These are phyloP conservation scores for Parnassius orleans DNA, from an alignment of 2,888 invertebrate genomes.

Conservation along the genomic window DNA sequence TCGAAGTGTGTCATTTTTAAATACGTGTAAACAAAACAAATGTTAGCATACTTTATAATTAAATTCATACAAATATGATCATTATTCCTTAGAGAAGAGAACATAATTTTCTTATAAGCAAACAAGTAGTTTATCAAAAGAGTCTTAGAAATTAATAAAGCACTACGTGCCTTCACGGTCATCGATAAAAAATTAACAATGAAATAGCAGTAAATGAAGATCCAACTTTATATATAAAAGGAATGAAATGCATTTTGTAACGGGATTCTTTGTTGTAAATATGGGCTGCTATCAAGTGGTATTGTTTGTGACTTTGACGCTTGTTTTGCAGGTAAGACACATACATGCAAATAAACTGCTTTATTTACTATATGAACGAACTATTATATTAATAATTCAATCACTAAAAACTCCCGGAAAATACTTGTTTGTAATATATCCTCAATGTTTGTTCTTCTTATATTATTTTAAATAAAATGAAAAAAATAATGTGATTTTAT, in stretches of 20 bases:
- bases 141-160: constrained; percentile 28
- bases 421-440: background rate
- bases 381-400: background rate
- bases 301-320: constrained; percentile 40
- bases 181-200: constrained; percentile 29
- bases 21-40: constrained; percentile 1
- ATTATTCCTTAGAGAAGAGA: background rate
- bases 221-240: constrained; percentile 50
- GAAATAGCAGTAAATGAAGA: constrained; percentile 40
- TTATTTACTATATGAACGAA: constrained; percentile 19
- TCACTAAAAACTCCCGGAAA: background rate
- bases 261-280: constrained; percentile 34
- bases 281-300: constrained; percentile 49
- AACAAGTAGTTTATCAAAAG: constrained; percentile 12
- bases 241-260: constrained; percentile 23
- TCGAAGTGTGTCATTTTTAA: constrained; percentile 7
- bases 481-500: background rate
- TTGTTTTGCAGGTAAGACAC: constrained; percentile 53
- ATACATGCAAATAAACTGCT: constrained; percentile 3
- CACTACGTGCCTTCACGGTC: constrained; percentile 37
- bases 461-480: constrained; percentile 1
- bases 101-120: constrained; percentile 1
- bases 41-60: background rate
- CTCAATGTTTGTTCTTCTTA: background rate
- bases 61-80: constrained; percentile 4